These are phyloP conservation scores for Luperina testacea DNA, from an alignment of 2,888 invertebrate species.

Conservation along the genomic window DNA sequence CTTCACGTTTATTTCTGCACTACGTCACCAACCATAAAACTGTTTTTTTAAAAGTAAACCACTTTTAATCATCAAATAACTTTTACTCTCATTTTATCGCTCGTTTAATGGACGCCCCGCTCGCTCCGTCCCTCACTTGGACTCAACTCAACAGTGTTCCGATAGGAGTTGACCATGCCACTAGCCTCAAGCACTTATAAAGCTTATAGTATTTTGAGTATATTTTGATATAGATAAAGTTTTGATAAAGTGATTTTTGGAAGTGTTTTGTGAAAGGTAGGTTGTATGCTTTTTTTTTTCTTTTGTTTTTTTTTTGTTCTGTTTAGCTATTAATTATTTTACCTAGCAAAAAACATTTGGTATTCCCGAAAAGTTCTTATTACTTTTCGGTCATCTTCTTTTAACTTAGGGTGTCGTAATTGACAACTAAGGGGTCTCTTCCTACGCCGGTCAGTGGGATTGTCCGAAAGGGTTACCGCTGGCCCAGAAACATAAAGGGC, in stretches of 20 bases:
- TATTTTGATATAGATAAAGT: constrained; percentile 42
- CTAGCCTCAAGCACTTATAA: constrained; percentile 45
- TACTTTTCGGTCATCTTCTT: too few species aligned
- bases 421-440: too few species aligned
- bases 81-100: constrained; percentile 58
- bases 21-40: constrained; percentile 40
- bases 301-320: neutral
- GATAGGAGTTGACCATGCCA: constrained; percentile 60
- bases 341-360: neutral
- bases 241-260: constrained; percentile 26
- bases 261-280: constrained; percentile 52
- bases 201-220: constrained; percentile 45
- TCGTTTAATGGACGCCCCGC: constrained; percentile 54
- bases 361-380: neutral
- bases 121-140: constrained; percentile 56
- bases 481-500: too few species aligned
- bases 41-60: constrained; percentile 36
- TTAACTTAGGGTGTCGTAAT: neutral
- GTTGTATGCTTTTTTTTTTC: constrained; percentile 11
- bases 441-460: too few species aligned
- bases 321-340: neutral
- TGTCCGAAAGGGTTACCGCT: too few species aligned
- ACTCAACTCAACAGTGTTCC: constrained; percentile 57
- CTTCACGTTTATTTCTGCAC: neutral
- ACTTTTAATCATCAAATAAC: constrained; percentile 46